phyloP scores from a whole-genome alignment of 2,888 invertebrate species.

The Vannuccia rotundouncinata region DNA sequence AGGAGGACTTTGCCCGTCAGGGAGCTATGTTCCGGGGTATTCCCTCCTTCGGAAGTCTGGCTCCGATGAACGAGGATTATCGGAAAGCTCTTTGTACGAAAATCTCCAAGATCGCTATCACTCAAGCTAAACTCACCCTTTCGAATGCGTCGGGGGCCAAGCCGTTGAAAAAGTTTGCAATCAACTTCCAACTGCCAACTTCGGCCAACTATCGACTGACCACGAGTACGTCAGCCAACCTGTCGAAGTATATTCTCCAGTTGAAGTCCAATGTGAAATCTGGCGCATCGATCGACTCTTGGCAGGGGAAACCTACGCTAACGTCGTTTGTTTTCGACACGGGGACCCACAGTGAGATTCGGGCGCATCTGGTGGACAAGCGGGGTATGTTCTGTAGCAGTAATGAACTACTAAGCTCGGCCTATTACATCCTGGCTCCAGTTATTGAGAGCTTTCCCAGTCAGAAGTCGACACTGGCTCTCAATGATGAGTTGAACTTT shows the following conservation, averaged over 20 bases:
- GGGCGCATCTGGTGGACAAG: conserved; percentile 47
- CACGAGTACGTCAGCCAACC: neutral
- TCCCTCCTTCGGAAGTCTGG: conserved; percentile 39
- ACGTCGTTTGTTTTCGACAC: conserved; percentile 52
- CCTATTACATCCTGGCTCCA: conserved; percentile 46
- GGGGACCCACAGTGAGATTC: conserved; percentile 50
- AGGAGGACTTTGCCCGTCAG: conserved; percentile 54
- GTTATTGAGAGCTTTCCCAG: conserved; percentile 44
- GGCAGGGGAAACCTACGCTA: conserved; percentile 52
- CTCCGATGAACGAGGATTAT: neutral
- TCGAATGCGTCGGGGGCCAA: neutral
- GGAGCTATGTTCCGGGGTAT: conserved; percentile 59
- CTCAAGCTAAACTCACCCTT: neutral
- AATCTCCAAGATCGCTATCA: neutral
- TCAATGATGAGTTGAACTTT: conserved; percentile 45
- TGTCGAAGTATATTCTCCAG: neutral
- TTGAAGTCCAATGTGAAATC: neutral
- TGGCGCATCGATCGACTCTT: conserved; percentile 25
- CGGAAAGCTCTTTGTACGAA: neutral
- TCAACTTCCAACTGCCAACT: neutral
- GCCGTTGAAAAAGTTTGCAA: neutral
- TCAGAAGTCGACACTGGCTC: conserved; percentile 41
- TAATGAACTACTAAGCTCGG: conserved; percentile 48
- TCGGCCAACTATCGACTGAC: neutral
- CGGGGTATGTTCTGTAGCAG: conserved; percentile 54